Evolutionary conservation across 2,888 invertebrate genomes (phyloP).

Genomic region (Alitta virens): DNA sequence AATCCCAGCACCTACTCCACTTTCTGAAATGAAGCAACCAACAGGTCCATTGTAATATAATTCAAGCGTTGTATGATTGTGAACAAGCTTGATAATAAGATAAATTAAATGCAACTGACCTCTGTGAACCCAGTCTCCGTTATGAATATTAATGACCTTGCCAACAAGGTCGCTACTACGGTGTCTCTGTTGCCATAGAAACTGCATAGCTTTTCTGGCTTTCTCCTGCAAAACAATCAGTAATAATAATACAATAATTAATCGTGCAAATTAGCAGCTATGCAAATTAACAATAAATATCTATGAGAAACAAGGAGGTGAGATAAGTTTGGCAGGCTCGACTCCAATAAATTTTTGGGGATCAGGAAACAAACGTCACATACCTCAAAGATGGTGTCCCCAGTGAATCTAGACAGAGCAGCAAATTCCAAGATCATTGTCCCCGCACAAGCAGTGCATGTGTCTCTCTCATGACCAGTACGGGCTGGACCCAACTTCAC

Average conservation of each 20-base stretch:
- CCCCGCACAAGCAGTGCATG: slow-evolving; percentile 97
- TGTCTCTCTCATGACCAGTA: slow-evolving; percentile 63
- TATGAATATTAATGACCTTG: slow-evolving; percentile 94
- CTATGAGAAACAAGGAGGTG: no score
- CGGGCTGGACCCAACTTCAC: slow-evolving; percentile 62
- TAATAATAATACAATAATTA: no score
- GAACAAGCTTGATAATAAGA: no score
- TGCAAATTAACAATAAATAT: no score
- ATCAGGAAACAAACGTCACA: no score
- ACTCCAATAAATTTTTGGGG: no score
- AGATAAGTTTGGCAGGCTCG: no score
- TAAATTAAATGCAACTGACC: slow-evolving; percentile 40
- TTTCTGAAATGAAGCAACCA: slow-evolving; percentile 63
- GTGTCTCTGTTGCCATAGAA: slow-evolving; percentile 91
- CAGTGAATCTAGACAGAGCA: slow-evolving; percentile 87
- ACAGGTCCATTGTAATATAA: not conserved
- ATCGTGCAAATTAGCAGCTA: no score
- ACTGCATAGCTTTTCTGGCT: slow-evolving; percentile 94
- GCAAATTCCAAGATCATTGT: slow-evolving; percentile 98
- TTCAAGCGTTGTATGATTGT: no score
- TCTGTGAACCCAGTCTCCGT: slow-evolving; percentile 94
- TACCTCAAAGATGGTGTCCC: slow-evolving; percentile 82
- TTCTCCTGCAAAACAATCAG: slow-evolving; percentile 69
- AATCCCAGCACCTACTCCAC: slow-evolving; percentile 98
- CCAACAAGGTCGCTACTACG: slow-evolving; percentile 91